Base-by-base conservation (phyloP, 2,113 vertebrate species). In the Tylochromis polylepis region DNA sequence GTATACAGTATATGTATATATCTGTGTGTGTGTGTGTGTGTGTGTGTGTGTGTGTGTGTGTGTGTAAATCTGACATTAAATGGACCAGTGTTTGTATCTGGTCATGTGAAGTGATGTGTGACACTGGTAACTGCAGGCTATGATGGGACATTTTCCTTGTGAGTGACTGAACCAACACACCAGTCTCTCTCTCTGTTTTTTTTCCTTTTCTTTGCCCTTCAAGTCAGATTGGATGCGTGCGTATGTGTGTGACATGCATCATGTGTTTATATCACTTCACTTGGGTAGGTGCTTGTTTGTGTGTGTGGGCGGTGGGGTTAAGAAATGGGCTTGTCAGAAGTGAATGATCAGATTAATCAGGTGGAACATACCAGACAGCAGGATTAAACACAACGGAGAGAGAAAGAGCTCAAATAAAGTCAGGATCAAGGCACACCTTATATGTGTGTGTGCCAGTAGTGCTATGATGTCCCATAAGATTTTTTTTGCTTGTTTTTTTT, bases 311-410 rank as follows among this genome's bases (percentile, higher is more conserved):
- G 81, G 72, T 81, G 87, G 29, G 22, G 59, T 82, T 83, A 90
- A 84, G 89, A 94, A 93, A 91, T 91, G 81, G 75, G 86, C 49
- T 85, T 92, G 91, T 94, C 93, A 95, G 88, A 93, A 94, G 77
- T 95, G 92, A 95, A 89, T 93, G 93, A 95, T 94, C 91, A 90
- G 88, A 90, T 87, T 94, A 93, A 95, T 95, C 94, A 91, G 87
- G 89, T 89, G 89, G 90, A 94, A 90, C 86, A 53, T 31, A 49
- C 84, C 89, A 91, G 90, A 93, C 92, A 85, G 78, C 86, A 79
- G 91, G 93, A 93, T 92, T 94, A 94, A 93, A 91, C 62, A 81
- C 79, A 88, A 81, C 41, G 51, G 86, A 84, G 88, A 89, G 85
- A 89, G 85, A 92, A 81, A 85, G 82, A 85, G 84, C 43, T 87